Percentiles rank a stretch among this genome's conserved stretches.
phyloP scores from a whole-genome alignment of 2,888 invertebrate genomes.

The Pachymerium ferrugineum region DNA sequence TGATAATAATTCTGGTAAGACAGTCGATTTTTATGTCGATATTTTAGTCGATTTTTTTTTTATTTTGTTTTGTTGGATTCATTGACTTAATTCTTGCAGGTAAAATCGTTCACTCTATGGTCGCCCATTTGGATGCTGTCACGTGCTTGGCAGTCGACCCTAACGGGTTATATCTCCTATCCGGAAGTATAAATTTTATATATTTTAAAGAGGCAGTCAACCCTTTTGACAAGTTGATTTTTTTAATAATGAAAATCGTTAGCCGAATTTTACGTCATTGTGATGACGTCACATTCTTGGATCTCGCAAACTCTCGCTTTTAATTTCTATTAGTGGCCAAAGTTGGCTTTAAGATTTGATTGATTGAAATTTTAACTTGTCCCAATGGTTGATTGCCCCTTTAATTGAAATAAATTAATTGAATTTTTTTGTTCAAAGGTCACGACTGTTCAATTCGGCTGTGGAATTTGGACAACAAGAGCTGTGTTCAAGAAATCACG shows the following conservation, averaged over 20 bases:
- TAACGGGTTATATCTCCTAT: constrained; percentile 94
- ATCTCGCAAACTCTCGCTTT: too few species aligned
- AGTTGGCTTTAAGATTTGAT: too few species aligned
- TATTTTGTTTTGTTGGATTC: constrained; percentile 30
- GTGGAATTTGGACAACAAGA: constrained; percentile 76
- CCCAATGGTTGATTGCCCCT: too few species aligned
- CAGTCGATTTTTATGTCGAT: neutral
- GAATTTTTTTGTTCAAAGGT: constrained; percentile 45
- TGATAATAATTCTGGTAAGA: constrained; percentile 70
- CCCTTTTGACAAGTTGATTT: too few species aligned
- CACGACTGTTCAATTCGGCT: constrained; percentile 57
- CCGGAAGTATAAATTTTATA: constrained; percentile 65
- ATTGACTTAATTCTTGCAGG: constrained; percentile 52
- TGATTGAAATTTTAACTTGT: too few species aligned
- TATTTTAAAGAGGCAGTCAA: too few species aligned
- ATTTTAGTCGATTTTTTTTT: neutral
- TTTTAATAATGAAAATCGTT: too few species aligned
- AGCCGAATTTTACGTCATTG: too few species aligned
- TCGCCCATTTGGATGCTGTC: constrained; percentile 97
- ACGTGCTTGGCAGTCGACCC: constrained; percentile 97
- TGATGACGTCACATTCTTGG: too few species aligned
- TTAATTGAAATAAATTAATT: too few species aligned
- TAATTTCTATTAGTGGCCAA: too few species aligned
- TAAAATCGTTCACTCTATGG: constrained; percentile 93
- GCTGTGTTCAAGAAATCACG: constrained; percentile 99